These are phyloP conservation scores for Amphiura filiformis DNA, from an alignment of 35 echinoderm and acorn worm species.

Conservation along the genomic window DNA sequence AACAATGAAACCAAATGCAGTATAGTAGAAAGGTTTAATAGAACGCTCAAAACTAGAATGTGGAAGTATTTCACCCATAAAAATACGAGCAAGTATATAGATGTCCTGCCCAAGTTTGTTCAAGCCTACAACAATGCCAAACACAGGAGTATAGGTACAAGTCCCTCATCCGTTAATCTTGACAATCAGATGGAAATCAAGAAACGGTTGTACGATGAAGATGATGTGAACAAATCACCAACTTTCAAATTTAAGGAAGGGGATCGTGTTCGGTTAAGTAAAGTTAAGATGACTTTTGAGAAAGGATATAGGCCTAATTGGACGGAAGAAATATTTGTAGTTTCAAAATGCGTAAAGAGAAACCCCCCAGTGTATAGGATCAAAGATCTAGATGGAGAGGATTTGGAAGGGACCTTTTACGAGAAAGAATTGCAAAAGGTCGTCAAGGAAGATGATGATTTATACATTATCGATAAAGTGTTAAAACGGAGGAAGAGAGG, in stretches of 20 bases:
- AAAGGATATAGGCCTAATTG: conserved; percentile 33
- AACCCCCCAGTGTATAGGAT: conserved; percentile 57
- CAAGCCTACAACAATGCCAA: conserved; percentile 28
- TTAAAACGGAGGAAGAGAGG: conserved; percentile 5
- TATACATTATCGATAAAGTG: not conserved
- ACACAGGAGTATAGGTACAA: conserved; percentile 56
- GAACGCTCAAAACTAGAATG: conserved; percentile 57
- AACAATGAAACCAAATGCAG: conserved; percentile 77
- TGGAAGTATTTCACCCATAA: conserved; percentile 68
- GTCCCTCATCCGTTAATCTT: conserved; percentile 7
- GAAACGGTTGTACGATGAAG: conserved; percentile 21
- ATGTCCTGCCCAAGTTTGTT: conserved; percentile 22
- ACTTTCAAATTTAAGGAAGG: conserved; percentile 27
- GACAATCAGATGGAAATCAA: conserved; percentile 41
- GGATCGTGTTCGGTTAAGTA: conserved; percentile 41
- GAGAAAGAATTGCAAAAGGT: conserved; percentile 73
- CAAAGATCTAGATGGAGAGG: conserved; percentile 53
- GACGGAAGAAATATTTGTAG: too few species aligned
- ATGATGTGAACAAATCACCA: not conserved
- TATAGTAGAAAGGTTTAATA: conserved; percentile 70
- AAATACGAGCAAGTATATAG: conserved; percentile 33
- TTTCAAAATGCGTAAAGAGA: not conserved
- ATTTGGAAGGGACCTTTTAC: conserved; percentile 66
- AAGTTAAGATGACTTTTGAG: conserved; percentile 13
- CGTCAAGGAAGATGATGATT: not conserved